Evolutionary conservation across 2,113 vertebrate species (phyloP), one percentile per base, ranked within the genome.

Genomic region (Barnardius zonarius): DNA sequence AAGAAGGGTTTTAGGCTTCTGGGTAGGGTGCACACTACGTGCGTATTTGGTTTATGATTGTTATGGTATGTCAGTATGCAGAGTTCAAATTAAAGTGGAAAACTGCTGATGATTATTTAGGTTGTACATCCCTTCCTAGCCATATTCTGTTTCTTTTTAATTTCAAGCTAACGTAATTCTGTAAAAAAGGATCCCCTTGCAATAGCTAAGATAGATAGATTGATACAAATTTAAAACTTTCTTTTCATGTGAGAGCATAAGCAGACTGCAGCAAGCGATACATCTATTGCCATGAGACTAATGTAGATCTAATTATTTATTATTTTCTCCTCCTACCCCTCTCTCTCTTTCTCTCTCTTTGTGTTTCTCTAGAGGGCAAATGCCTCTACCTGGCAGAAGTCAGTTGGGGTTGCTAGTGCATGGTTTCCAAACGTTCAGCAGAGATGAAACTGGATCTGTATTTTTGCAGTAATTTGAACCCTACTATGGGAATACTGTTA

Each of bases 361-460:
- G 31, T 92, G 37, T 93, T 96, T 96, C 91, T 96, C 91, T 96
- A 95, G 96, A 97, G 95, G 97, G 95, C 96, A 98, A 97, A 97
- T 95, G 95, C 97, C 96, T 97, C 96, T 97, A 97, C 95, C 97
- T 97, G 97, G 97, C 96, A 97, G 96, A 98, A 98, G 97, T 98
- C 98, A 98, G 57, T 95, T 97, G 78, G 97, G 97, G 97, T 97
- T 92, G 97, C 97, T 97, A 98, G 97, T 97, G 96, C 98, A 97
- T 98, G 97, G 98, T 98, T 98, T 98, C 97, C 96, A 96, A 97
- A 97, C 14, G 84, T 97, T 98, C 96, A 97, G 95, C 89, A 10
- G 86, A 98, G 96, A 96, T 97, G 95, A 97, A 97, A 96, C 88
- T 91, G 95, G 93, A 95, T 96, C 95, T 97, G 95, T 97, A 93